These are phyloP conservation scores for Sigmodon hispidus DNA, from an alignment of 2,113 vertebrate species.

Conservation along the genomic window DNA sequence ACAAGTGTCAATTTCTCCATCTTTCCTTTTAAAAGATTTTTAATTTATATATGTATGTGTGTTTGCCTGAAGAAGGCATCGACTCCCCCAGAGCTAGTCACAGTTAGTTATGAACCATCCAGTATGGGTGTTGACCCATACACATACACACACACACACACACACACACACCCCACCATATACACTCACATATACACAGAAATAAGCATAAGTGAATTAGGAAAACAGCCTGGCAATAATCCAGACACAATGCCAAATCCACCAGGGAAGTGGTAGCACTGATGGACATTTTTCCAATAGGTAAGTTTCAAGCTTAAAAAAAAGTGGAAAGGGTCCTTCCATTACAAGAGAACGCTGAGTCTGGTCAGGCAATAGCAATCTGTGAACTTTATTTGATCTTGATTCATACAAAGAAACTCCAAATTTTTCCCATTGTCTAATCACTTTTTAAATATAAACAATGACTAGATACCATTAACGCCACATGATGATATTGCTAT, in stretches of 20 bases:
- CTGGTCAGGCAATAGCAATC: background rate
- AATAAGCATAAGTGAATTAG: background rate
- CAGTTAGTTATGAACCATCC: background rate
- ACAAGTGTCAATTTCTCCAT: background rate
- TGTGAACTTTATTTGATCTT: constrained; percentile 40
- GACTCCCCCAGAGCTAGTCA: background rate
- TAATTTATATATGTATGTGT: background rate
- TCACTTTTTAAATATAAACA: constrained; percentile 36
- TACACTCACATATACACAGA: background rate
- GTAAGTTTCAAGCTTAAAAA: background rate
- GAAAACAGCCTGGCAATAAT: background rate
- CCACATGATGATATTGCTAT: background rate
- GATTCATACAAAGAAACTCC: constrained; percentile 36
- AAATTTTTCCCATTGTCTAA: background rate
- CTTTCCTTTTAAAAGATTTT: background rate
- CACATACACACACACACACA: background rate
- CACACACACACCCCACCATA: background rate
- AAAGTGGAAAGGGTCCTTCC: background rate
- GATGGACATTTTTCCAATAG: background rate
- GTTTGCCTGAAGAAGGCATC: background rate
- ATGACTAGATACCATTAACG: background rate
- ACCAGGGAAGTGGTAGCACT: background rate
- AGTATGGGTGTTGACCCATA: background rate
- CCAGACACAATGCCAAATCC: background rate
- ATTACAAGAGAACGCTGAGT: constrained; percentile 22